phyloP scores from a whole-genome alignment of 2,888 invertebrate genomes.

The Xestia c-nigrum region DNA sequence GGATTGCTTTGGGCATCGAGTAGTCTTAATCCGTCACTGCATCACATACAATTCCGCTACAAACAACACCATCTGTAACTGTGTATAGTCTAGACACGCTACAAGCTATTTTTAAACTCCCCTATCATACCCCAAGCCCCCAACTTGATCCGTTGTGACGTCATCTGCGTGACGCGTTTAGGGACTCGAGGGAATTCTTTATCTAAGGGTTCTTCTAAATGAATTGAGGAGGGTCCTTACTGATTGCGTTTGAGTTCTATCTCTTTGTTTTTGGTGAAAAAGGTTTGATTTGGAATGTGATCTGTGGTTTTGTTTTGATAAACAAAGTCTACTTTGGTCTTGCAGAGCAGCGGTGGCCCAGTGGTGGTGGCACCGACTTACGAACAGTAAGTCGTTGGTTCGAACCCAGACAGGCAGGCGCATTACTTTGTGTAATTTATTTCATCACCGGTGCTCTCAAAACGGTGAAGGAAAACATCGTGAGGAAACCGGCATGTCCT shows the following conservation, averaged over 20 bases:
- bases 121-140: slow-evolving; percentile 27
- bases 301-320: slow-evolving; percentile 29
- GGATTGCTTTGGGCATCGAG: too few species aligned
- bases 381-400: too few species aligned
- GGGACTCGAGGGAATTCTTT: slow-evolving; percentile 11
- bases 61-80: slow-evolving; percentile 1
- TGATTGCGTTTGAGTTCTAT: not conserved
- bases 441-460: too few species aligned
- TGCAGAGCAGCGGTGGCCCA: too few species aligned
- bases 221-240: slow-evolving; percentile 10
- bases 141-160: slow-evolving; percentile 31
- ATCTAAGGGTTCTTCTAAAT: slow-evolving; percentile 23
- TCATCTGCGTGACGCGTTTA: slow-evolving; percentile 25
- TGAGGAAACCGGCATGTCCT: too few species aligned
- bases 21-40: too few species aligned
- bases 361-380: too few species aligned
- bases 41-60: not conserved
- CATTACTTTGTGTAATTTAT: too few species aligned
- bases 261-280: slow-evolving; percentile 17
- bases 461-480: too few species aligned
- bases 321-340: slow-evolving; percentile 12
- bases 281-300: not conserved
- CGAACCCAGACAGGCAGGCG: too few species aligned
- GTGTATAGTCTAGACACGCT: slow-evolving; percentile 50
- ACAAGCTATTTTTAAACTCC: slow-evolving; percentile 36